Evolutionary conservation across 2,797 vertebrate genomes (phyloP).

Genomic region (Anguilla obscura): DNA sequence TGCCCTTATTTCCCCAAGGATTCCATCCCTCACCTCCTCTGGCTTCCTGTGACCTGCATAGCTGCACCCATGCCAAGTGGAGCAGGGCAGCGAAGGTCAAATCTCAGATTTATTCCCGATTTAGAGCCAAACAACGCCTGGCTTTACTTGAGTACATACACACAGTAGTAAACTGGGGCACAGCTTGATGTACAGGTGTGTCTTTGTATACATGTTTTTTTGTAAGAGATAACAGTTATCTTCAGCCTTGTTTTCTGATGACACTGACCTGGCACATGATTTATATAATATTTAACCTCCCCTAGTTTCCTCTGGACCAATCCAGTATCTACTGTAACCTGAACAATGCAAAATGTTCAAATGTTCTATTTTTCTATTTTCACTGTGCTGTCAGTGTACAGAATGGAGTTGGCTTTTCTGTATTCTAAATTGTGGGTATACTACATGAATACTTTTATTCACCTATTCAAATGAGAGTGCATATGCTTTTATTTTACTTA

Average conservation of each 20-base stretch:
- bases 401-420: background rate
- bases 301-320: background rate
- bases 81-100: conserved; percentile 24
- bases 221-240: conserved; percentile 1
- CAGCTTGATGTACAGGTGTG: background rate
- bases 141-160: conserved; percentile 23
- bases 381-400: no score
- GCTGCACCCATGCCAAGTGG: background rate
- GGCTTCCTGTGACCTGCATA: background rate
- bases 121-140: conserved; percentile 37
- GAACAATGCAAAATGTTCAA: background rate
- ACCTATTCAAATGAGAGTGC: background rate
- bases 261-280: background rate
- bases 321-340: background rate
- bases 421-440: background rate
- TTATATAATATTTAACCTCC: background rate
- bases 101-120: conserved; percentile 17
- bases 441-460: background rate
- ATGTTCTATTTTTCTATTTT: no score
- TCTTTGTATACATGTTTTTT: background rate
- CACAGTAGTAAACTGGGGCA: background rate
- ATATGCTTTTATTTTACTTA: background rate
- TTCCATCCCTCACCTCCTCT: conserved; percentile 13
- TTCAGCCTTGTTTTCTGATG: background rate
- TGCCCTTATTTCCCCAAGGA: background rate